These are phyloP conservation scores for Gallinago undulata DNA, from an alignment of 2,113 vertebrate species.

Conservation along the genomic window DNA sequence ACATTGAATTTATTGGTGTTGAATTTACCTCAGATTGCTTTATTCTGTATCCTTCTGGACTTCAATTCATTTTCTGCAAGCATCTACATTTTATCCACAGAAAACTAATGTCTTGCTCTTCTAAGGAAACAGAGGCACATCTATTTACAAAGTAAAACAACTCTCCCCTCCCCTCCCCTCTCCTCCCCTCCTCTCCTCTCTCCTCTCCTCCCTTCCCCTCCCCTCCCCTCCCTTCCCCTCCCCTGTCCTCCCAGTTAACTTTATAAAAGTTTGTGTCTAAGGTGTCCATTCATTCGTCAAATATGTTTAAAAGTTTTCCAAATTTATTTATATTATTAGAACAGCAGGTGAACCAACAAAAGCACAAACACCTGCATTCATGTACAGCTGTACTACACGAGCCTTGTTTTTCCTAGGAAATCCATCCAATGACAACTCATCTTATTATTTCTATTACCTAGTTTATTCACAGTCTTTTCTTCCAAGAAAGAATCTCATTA, in stretches of 20 bases:
- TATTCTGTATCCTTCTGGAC: not conserved
- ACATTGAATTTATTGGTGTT: not conserved
- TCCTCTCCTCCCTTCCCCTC: too few species aligned
- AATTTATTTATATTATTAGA: not conserved
- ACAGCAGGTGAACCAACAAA: not conserved
- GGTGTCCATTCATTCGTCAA: not conserved
- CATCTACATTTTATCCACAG: not conserved
- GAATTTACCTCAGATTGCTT: not conserved
- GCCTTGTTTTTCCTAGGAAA: not conserved
- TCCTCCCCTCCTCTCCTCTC: too few species aligned
- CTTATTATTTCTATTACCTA: not conserved
- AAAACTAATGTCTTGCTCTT: not conserved
- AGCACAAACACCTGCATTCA: rapidly evolving
- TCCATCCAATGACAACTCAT: not conserved
- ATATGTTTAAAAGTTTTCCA: not conserved
- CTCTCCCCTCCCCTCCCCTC: too few species aligned
- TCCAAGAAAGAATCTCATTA: not conserved
- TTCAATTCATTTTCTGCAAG: not conserved
- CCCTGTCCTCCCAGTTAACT: not conserved
- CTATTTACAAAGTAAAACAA: not conserved
- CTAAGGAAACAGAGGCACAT: not conserved
- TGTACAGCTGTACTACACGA: not conserved
- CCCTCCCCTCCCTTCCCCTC: too few species aligned
- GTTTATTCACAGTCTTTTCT: not conserved
- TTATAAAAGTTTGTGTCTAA: not conserved